Base-by-base conservation (phyloP, 2,797 vertebrate species). In the Adelosebastes latens region DNA sequence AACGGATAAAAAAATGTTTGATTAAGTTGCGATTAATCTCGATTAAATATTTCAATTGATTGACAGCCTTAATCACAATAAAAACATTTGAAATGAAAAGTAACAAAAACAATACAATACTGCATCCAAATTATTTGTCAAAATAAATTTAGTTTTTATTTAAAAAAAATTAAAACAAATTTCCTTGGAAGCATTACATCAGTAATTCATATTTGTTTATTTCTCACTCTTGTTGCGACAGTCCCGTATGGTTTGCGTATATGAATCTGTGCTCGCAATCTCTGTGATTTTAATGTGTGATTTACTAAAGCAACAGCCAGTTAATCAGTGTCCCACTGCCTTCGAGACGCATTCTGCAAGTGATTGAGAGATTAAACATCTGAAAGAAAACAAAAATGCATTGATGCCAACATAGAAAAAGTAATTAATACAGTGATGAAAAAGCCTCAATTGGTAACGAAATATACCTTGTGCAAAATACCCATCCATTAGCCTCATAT, bases 301-400 rank as follows among this genome's bases (percentile, higher is more conserved):
- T 75, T 58, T 49, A 65, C 18, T 74, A 24, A 78, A 39, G 60
- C 77, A 52, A 25, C 55, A 49, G 60, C 16, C 64, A 64, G 34
- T 58, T 49, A 70, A 77, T 80, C 49, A 18, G 62, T 64, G 70
- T 55, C 63, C 53, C 32, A 12, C 24, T 67, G 52, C 59, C 14
- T 36, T 61, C 12, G 9, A 60, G 69, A 79, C 36, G n/a, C 25
- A 14, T 27, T 72, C 49, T 20, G 63, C 2, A 2, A 67, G 49
- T 18, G 13, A 34, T 31, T 20, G 24, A 53, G 22, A 61, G 61
- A 67, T 72, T 78, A 53, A 75, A 64, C 22, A 55, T 68, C 5
- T 24, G 34, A 29, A 59, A 60, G 31, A 64, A 52, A 32, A 34
- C 3, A 6, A 3, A 52, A 79, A 82, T n/a, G 6, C 20, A 1